A percentile compares a stretch with the other conserved stretches of the same genome.
These are phyloP conservation scores for Pseudochirops corinnae DNA, from an alignment of 2,797 vertebrate species.

Conservation along the genomic window DNA sequence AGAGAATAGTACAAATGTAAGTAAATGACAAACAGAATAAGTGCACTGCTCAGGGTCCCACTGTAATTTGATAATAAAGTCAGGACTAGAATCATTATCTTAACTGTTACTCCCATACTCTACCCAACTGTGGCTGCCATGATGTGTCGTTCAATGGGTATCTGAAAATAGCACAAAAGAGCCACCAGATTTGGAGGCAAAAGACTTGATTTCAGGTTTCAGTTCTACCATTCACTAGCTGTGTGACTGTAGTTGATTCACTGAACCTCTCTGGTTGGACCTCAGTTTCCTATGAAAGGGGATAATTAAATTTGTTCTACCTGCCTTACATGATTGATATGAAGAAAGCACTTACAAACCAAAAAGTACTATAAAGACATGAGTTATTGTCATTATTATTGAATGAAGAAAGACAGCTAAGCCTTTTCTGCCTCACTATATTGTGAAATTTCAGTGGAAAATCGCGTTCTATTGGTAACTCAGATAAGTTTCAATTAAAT, in stretches of 20 bases:
- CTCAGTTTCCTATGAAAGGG: neutral
- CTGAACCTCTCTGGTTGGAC: neutral
- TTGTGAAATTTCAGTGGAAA: neutral
- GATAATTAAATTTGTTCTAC: neutral
- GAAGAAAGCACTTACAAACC: neutral
- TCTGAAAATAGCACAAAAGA: neutral
- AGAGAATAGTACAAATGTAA: neutral
- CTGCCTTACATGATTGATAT: neutral
- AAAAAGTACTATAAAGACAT: neutral
- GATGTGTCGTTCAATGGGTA: neutral
- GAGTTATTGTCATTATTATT: neutral
- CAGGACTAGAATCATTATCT: neutral
- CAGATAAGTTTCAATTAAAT: neutral
- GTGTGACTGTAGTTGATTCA: neutral
- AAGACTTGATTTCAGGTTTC: neutral
- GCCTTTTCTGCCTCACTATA: neutral
- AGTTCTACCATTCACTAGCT: neutral
- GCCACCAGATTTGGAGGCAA: neutral
- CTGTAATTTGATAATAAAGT: neutral
- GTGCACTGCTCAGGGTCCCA: neutral
- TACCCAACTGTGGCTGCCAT: neutral
- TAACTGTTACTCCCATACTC: neutral
- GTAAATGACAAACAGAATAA: neutral
- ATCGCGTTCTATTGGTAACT: neutral
- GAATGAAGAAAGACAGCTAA: neutral